Evolutionary conservation across 2,113 vertebrate species (phyloP).

Genomic region (Bubo bubo): DNA sequence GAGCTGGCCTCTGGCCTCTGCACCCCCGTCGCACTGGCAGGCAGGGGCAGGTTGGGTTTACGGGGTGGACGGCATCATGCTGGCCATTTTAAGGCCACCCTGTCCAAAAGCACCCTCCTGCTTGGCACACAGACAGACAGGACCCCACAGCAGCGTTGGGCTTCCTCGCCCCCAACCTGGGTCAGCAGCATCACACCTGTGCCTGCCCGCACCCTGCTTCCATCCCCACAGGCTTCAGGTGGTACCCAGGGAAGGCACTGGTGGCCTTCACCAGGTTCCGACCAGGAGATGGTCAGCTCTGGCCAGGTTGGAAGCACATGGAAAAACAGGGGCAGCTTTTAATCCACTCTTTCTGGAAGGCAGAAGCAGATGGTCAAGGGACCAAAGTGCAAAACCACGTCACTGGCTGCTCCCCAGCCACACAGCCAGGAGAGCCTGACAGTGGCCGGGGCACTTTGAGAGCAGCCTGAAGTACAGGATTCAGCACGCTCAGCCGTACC

Average conservation of each 20-base stretch:
- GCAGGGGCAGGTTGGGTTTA: background rate
- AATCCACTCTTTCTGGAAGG: background rate
- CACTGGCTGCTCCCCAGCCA: background rate
- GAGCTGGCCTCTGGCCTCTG: background rate
- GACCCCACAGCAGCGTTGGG: background rate
- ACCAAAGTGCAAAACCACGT: background rate
- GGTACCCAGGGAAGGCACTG: background rate
- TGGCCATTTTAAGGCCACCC: background rate
- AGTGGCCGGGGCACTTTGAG: background rate
- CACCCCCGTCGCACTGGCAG: background rate
- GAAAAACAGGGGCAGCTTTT: background rate
- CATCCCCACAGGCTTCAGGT: rapidly evolving
- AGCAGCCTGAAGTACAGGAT: rapidly evolving
- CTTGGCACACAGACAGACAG: background rate
- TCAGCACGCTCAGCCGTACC: rapidly evolving
- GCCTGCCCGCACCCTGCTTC: background rate
- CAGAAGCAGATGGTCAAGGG: background rate
- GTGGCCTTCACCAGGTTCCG: background rate
- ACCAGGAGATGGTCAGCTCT: background rate
- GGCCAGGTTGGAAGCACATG: background rate
- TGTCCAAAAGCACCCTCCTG: background rate
- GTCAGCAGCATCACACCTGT: background rate
- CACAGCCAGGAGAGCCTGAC: background rate
- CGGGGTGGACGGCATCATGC: rapidly evolving
- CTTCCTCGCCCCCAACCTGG: rapidly evolving